Base-by-base conservation (phyloP, 2,888 invertebrate genomes). In the Cheilosia soror region DNA sequence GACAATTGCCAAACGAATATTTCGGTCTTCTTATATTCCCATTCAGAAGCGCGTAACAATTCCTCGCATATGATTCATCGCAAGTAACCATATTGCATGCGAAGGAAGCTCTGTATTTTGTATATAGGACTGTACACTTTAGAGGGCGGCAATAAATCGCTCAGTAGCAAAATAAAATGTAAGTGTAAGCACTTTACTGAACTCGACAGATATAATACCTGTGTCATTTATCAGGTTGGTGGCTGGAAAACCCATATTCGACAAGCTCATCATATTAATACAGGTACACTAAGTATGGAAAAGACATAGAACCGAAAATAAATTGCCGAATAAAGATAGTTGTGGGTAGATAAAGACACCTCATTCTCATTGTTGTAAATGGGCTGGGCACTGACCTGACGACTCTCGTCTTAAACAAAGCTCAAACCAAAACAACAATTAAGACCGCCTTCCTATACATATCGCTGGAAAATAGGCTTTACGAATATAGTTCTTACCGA, bases 1-100 rank as follows among this genome's bases (percentile, higher is more conserved):
- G 77, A 72, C 47, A 75, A 49, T 58, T 31, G 65, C 40, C 49
- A 40, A 31, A 47, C 55, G 25, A 47, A 55, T 27, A 11, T 42
- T 73, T 57, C 4, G 58, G 37, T 49, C 49, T 33, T 66, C 47
- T 27, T 37, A 29, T 66, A 29, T 66, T 57, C 20, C 13, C 65
- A 57, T 53, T 77, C 31, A 66, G 3, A 7, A 13, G 58, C 37
- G 60, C 31, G 72, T 53, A 44, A 60, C 72, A 62, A 83, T 72
- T 72, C 62, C 47, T 37, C 6, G 25, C 37, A 20, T 33, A 78
- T 83, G 83, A 83, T 78, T 83, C 83, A 83, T 68, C 62, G 62
- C 49, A 76, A 58, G 20, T 51, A 44, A 27, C n/a, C 51, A 65
- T 58, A 53, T 47, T 37, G 63, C 75, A 69, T 44, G 71, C 58